These are phyloP conservation scores for Phytoseiulus persimilis DNA, from an alignment of 2,888 invertebrate genomes.

Conservation along the genomic window DNA sequence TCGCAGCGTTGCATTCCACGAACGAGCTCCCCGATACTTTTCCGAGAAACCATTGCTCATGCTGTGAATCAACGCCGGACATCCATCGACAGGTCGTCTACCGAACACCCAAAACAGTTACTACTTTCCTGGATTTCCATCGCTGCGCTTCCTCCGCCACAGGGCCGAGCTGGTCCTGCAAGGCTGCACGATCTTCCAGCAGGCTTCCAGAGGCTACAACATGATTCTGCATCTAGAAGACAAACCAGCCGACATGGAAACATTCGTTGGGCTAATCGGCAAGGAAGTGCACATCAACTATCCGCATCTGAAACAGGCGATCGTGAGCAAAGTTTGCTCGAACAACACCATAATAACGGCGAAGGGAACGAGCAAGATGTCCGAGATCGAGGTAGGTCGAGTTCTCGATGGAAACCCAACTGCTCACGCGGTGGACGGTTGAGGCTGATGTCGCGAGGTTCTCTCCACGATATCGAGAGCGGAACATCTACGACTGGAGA, in stretches of 20 bases:
- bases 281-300: slow-evolving; percentile 72
- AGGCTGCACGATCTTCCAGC: slow-evolving; percentile 70
- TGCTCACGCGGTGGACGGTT: too few species aligned
- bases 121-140: slow-evolving; percentile 84
- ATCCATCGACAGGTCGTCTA: slow-evolving; percentile 12
- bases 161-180: slow-evolving; percentile 10
- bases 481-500: neutral
- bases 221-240: slow-evolving; percentile 65
- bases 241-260: slow-evolving; percentile 42
- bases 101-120: slow-evolving; percentile 48
- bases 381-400: slow-evolving; percentile 35
- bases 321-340: slow-evolving; percentile 60
- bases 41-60: too few species aligned
- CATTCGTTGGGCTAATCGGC: slow-evolving; percentile 58
- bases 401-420: too few species aligned
- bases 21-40: too few species aligned
- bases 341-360: slow-evolving; percentile 49
- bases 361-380: slow-evolving; percentile 36
- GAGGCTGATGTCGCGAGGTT: too few species aligned
- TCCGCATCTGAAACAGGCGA: slow-evolving; percentile 82
- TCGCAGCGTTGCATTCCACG: too few species aligned
- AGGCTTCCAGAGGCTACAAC: slow-evolving; percentile 68
- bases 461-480: too few species aligned
- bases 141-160: slow-evolving; percentile 67
- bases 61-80: too few species aligned